Base-by-base conservation (phyloP, 1,140 invertebrate genomes). In the Drosophila serrata region DNA sequence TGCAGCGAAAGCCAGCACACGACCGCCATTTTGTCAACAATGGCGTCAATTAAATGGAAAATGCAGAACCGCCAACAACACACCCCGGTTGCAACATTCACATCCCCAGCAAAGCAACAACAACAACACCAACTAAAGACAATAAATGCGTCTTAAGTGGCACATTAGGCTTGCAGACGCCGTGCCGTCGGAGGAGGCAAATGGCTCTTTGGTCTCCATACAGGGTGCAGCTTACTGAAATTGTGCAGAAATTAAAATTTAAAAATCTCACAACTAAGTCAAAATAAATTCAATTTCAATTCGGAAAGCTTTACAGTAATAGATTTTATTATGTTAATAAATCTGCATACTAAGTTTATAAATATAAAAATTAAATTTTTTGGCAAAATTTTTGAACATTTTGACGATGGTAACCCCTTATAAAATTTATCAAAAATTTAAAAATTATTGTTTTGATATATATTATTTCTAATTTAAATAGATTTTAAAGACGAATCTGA, bases 111-210 rank as follows among this genome's bases (percentile, higher is more conserved):
- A 29, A 12, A 49, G 4, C 45, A 49, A 40, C 58, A 48, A 17
- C 53, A 40, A 17, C 53, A 40, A 40, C 75, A 80, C 7, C 58
- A 53, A 45, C 62, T 51, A 90, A 84, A 90, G 85, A 88, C 85
- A 88, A 90, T 88, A 88, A 88, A 81, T 88, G 85, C 81, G 85
- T 88, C 85, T 88, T 88, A 88, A 88, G 85, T 88, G 85, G 78
- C 81, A 88, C 85, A 88, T 88, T 88, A 88, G 85, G 78, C 85
- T 85, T 84, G 65, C 63, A 59, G 77, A 81, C 81, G 81, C 35
- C 29, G 33, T 15, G 42, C 8, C n/a, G 19, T 35, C 31, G 49
- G 49, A 39, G 17, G 22, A 40, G 27, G 61, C 22, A 49, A 49
- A 27, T 33, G 40, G 37, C 42, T 15, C 35, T n/a, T 22, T 43